Evolutionary conservation across 2,888 invertebrate species (phyloP).

Genomic region (Hydrotaea diabolus): DNA sequence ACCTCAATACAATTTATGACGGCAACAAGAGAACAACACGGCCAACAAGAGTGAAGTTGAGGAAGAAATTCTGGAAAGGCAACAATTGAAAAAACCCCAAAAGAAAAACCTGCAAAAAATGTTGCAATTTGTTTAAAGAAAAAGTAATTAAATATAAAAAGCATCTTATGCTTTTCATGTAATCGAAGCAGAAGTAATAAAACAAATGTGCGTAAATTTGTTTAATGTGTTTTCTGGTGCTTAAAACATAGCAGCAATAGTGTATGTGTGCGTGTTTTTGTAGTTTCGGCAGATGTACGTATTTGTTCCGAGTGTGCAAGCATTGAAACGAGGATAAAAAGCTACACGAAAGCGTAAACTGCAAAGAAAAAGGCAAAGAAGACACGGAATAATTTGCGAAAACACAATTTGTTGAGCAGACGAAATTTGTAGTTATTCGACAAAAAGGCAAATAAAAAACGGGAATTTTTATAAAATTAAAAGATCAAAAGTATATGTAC

Average conservation of each 20-base stretch:
- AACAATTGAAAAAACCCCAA: not conserved
- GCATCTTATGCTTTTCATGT: constrained; percentile 20
- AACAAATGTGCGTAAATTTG: constrained; percentile 10
- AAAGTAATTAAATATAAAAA: constrained; percentile 40
- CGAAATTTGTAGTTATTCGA: not conserved
- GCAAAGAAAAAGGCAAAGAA: not conserved
- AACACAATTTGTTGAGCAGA: not conserved
- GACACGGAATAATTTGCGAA: not conserved
- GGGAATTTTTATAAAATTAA: constrained; percentile 14
- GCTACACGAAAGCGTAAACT: not conserved
- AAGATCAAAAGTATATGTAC: too few species aligned
- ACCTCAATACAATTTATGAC: constrained; percentile 60
- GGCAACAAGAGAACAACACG: constrained; percentile 53
- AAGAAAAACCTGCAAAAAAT: constrained; percentile 52
- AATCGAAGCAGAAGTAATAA: constrained; percentile 3
- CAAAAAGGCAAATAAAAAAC: not conserved
- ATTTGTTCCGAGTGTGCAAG: not conserved
- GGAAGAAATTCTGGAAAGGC: not conserved
- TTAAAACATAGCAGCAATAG: not conserved
- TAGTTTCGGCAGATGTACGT: too few species aligned
- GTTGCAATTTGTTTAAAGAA: constrained; percentile 47
- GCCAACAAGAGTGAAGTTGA: constrained; percentile 1
- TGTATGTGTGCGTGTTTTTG: not conserved
- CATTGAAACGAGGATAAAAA: constrained; percentile 11
- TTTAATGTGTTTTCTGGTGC: constrained; percentile 17